Conservation (phyloP, 2,113 vertebrate genomes). For the Nicator chloris region DNA sequence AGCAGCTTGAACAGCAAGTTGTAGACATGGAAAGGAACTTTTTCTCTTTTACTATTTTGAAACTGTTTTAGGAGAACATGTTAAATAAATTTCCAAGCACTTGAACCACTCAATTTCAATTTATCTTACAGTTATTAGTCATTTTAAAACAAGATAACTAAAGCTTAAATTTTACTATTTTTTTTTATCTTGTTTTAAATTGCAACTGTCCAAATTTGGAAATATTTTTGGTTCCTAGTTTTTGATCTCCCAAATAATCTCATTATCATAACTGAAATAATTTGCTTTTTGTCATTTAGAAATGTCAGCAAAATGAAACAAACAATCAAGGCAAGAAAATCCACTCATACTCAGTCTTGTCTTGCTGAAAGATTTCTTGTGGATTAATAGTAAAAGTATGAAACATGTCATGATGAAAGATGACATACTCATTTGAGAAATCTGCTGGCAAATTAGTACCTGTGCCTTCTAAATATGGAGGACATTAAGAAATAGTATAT, state of each 20-base stretch:
- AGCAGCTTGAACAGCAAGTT: background rate
- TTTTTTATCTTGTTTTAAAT: background rate
- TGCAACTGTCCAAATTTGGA: background rate
- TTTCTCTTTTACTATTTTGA: background rate
- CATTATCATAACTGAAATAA: background rate
- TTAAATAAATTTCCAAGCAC: background rate
- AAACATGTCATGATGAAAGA: background rate
- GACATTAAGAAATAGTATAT: background rate
- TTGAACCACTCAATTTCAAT: background rate
- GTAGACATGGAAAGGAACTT: background rate
- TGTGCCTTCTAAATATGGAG: background rate
- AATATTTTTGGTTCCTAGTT: background rate
- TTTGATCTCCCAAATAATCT: background rate
- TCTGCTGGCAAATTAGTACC: background rate
- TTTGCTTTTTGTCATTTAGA: background rate
- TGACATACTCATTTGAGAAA: background rate
- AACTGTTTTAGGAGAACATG: accelerated
- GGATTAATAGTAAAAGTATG: background rate
- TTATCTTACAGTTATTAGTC: background rate
- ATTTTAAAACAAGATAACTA: background rate
- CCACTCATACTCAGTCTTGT: background rate
- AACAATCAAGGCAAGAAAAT: background rate
- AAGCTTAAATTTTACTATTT: background rate
- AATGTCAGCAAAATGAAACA: background rate
- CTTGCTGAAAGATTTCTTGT: background rate